phyloP scores from a whole-genome alignment of 2,113 vertebrate genomes.

The Sylvietta virens region DNA sequence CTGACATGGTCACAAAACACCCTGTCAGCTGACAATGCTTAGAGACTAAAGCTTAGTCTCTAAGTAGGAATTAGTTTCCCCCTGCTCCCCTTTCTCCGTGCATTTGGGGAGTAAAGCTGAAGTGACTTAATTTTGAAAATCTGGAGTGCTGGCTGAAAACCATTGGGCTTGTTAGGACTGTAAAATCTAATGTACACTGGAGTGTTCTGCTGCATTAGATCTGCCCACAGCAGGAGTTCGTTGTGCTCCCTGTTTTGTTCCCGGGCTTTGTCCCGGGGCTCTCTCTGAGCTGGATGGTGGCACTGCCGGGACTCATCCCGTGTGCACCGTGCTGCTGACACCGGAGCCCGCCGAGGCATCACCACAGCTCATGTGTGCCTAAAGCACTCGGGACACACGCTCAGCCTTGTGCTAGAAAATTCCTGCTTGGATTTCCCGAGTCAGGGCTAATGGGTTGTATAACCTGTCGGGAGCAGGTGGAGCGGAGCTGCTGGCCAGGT shows the following conservation, averaged over 20 bases:
- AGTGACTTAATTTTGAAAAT: neutral
- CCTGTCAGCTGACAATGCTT: neutral
- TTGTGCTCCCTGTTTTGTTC: neutral
- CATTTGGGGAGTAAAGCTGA: neutral
- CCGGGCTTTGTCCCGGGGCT: neutral
- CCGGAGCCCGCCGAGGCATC: accelerated
- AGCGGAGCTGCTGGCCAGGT: neutral
- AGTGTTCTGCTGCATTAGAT: neutral
- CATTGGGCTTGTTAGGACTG: accelerated
- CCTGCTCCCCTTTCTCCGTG: neutral
- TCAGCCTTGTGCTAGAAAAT: neutral
- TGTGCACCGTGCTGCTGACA: accelerated
- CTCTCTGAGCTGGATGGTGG: accelerated
- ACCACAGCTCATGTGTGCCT: accelerated
- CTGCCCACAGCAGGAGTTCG: neutral
- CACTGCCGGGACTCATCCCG: accelerated
- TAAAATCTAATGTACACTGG: too few relatives aligned
- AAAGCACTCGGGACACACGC: neutral
- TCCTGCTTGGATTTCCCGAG: neutral
- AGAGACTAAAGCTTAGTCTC: neutral
- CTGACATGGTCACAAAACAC: neutral
- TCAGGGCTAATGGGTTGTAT: accelerated
- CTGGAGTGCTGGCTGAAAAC: neutral
- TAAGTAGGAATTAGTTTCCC: neutral
- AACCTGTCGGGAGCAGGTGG: neutral